Percentiles rank a stretch among this genome's conserved stretches.
phyloP scores from a whole-genome alignment of 2,888 invertebrate species.

The Cephus nigrinus region DNA sequence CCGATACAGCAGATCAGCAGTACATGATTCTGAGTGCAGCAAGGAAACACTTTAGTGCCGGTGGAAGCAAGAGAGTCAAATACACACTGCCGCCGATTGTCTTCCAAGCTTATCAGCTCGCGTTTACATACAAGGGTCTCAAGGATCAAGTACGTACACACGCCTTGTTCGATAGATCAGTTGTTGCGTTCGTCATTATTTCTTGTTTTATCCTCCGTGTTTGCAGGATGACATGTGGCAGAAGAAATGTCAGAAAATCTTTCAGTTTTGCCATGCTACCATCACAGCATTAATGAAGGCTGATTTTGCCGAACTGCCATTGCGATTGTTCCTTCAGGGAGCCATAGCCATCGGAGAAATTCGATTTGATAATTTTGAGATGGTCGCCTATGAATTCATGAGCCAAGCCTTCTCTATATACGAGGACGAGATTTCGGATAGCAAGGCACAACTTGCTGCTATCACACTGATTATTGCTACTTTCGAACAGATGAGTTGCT shows the following conservation, averaged over 20 bases:
- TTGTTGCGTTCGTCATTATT: background rate
- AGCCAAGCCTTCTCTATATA: slow-evolving; percentile 97
- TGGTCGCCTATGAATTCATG: slow-evolving; percentile 98
- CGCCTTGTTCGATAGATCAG: background rate
- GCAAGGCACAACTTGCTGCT: slow-evolving; percentile 95
- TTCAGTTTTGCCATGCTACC: slow-evolving; percentile 97
- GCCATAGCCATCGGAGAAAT: slow-evolving; percentile 93
- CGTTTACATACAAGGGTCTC: slow-evolving; percentile 83
- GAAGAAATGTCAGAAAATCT: slow-evolving; percentile 97
- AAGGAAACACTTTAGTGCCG: slow-evolving; percentile 89
- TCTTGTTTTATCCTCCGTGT: slow-evolving; percentile 5
- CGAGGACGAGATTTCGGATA: slow-evolving; percentile 98
- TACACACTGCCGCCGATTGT: slow-evolving; percentile 94
- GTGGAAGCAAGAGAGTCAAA: slow-evolving; percentile 88
- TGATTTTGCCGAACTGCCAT: slow-evolving; percentile 91
- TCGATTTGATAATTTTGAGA: slow-evolving; percentile 93
- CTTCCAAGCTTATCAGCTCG: slow-evolving; percentile 92
- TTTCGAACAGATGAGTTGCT: slow-evolving; percentile 94
- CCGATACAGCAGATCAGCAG: slow-evolving; percentile 85
- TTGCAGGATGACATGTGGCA: slow-evolving; percentile 95
- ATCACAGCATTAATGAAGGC: slow-evolving; percentile 95
- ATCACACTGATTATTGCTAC: slow-evolving; percentile 96
- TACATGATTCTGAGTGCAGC: slow-evolving; percentile 91
- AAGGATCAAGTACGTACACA: slow-evolving; percentile 74
- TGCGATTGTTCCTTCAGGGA: slow-evolving; percentile 94